phyloP scores from a whole-genome alignment of 2,113 vertebrate genomes.

The Hemiprocne comata region DNA sequence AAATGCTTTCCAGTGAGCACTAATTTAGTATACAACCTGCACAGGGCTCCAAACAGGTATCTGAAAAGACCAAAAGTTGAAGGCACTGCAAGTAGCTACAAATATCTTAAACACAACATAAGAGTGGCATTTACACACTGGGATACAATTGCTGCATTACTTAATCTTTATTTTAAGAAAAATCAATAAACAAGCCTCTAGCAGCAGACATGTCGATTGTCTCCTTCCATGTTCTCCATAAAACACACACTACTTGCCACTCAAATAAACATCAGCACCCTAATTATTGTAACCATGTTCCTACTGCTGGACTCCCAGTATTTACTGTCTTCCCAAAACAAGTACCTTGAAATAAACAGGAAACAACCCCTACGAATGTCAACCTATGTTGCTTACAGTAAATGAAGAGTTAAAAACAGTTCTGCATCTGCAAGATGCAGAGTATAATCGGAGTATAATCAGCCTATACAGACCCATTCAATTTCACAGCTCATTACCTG shows the following conservation, averaged over 20 bases:
- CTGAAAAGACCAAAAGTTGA: background rate
- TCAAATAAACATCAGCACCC: background rate
- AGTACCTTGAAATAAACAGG: background rate
- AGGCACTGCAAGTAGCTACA: background rate
- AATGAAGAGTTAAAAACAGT: background rate
- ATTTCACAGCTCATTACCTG: slow-evolving; percentile 59
- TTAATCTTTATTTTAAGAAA: background rate
- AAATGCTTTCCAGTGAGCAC: background rate
- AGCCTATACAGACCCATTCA: background rate
- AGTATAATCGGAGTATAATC: background rate
- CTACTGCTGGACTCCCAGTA: background rate
- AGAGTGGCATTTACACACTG: background rate
- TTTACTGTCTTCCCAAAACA: background rate
- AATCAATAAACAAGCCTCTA: background rate
- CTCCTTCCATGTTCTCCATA: background rate
- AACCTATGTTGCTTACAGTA: background rate
- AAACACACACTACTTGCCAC: background rate
- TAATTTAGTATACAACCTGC: too few relatives aligned
- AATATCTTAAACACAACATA: background rate
- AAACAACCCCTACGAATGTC: background rate
- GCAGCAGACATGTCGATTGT: background rate
- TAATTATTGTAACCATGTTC: background rate
- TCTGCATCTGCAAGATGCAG: background rate
- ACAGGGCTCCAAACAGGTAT: too few relatives aligned
- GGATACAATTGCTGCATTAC: background rate